Percentiles rank a stretch among this genome's conserved stretches.
Conservation (phyloP, 2,888 invertebrate species). For the Eupithecia exiguata region DNA sequence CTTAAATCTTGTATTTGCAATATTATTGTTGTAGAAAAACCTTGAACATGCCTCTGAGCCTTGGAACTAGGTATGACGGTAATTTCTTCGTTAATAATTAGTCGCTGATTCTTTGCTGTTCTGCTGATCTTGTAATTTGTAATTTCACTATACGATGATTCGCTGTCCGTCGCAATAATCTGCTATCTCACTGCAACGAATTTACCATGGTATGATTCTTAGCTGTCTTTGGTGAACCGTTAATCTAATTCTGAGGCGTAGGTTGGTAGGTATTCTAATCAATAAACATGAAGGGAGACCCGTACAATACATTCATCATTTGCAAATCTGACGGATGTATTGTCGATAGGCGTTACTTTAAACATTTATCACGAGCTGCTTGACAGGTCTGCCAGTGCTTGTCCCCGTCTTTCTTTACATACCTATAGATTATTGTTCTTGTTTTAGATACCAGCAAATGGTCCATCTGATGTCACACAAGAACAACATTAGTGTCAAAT, state of each 20-base stretch:
- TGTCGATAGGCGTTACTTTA: slow-evolving; percentile 59
- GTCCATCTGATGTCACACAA: background rate
- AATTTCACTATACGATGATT: slow-evolving; percentile 8
- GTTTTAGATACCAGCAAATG: background rate
- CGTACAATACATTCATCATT: slow-evolving; percentile 62
- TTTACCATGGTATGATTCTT: background rate
- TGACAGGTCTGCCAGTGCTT: slow-evolving; percentile 57
- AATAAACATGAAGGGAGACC: slow-evolving; percentile 39
- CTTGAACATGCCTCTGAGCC: slow-evolving; percentile 52
- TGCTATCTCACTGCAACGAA: background rate
- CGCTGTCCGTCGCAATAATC: background rate
- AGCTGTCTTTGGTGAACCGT: background rate
- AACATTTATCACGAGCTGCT: slow-evolving; percentile 61
- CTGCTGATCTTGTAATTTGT: background rate
- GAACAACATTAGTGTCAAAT: background rate
- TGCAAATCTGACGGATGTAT: slow-evolving; percentile 55
- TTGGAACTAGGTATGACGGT: slow-evolving; percentile 47
- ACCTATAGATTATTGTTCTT: background rate
- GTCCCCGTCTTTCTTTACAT: slow-evolving; percentile 42
- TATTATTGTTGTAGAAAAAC: slow-evolving; percentile 53
- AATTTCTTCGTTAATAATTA: slow-evolving; percentile 23
- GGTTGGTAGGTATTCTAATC: slow-evolving; percentile 42
- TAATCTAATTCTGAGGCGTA: slow-evolving; percentile 35
- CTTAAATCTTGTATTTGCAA: slow-evolving; percentile 48
- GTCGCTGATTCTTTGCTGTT: background rate